Conservation (phyloP, 2,888 invertebrate genomes). For the Isoperla grammatica region DNA sequence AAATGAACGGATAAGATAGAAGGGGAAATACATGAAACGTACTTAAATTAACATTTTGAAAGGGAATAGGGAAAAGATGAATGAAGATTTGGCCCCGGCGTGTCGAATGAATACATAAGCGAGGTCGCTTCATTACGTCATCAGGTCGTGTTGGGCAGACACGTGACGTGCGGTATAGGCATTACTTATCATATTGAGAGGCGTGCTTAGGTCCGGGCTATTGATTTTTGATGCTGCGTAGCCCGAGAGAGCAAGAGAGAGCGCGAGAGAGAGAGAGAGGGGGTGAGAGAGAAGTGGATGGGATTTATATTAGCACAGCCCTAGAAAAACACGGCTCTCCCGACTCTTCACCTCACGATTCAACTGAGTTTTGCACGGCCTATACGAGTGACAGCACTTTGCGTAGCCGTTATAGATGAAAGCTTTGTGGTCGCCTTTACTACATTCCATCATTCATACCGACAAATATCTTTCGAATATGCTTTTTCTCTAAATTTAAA, state of each 20-base stretch:
- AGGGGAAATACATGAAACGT: not conserved
- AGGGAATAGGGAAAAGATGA: conserved; percentile 1
- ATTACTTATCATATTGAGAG: conserved; percentile 15
- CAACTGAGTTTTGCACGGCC: no score
- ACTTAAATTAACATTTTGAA: conserved; percentile 10
- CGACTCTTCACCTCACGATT: no score
- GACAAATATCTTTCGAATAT: no score
- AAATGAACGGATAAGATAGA: no score
- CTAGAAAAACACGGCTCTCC: no score
- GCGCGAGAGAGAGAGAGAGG: no score
- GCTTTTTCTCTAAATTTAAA: no score
- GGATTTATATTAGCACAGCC: conserved; percentile 2
- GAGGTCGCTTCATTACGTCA: conserved; percentile 3
- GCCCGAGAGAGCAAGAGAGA: conserved; percentile 3
- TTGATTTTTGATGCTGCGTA: conserved; percentile 15
- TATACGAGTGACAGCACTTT: no score
- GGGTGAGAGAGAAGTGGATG: not conserved
- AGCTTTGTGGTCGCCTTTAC: no score
- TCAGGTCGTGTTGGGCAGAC: not conserved
- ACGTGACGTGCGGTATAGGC: no score
- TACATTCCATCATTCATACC: no score
- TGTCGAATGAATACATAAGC: not conserved
- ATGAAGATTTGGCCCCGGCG: not conserved
- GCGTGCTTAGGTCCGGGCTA: conserved; percentile 6
- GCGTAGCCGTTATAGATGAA: no score